phyloP scores from a whole-genome alignment of 2,113 vertebrate species.

The rabbit (Oryctolagus cuniculus) region mOryCun1.1 NC_091451.1:32245501-32246000 shows the following conservation, averaged over 20 bases:
- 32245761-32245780: not conserved
- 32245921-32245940: too few relatives aligned
- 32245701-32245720: not conserved
- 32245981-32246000: too few relatives aligned
- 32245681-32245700: not conserved
- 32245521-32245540: too few relatives aligned
- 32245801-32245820: not conserved
- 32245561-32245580: not conserved
- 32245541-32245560: not conserved
- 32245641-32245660: too few relatives aligned
- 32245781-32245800: not conserved
- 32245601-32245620: not conserved
- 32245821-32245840: not conserved
- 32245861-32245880: too few relatives aligned
- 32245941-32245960: too few relatives aligned
- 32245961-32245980: too few relatives aligned
- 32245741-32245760: not conserved
- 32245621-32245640: fast-evolving
- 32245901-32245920: too few relatives aligned
- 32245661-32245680: not conserved
- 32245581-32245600: not conserved
- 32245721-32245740: not conserved
- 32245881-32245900: too few relatives aligned
- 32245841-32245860: not conserved
- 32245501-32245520: not conserved